Evolutionary conservation across 2,888 invertebrate genomes (phyloP).

Genomic region (Agapetus fuscipes): DNA sequence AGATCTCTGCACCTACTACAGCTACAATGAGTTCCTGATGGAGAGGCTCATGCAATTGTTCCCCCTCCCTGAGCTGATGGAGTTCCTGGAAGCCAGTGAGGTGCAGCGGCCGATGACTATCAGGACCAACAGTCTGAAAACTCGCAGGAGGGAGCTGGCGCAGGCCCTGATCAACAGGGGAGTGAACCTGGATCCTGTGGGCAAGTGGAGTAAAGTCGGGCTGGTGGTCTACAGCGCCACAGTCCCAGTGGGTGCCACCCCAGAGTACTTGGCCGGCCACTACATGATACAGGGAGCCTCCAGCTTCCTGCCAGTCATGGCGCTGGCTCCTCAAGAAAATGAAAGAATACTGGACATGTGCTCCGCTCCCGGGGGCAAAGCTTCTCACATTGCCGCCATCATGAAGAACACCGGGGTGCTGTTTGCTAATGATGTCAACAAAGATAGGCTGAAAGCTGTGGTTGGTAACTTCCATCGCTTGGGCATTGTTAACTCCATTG

Average conservation of each 20-base stretch:
- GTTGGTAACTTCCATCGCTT: constrained; percentile 95
- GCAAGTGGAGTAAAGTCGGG: constrained; percentile 98
- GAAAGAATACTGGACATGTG: constrained; percentile 95
- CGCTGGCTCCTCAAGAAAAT: constrained; percentile 92
- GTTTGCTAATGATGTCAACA: constrained; percentile 93
- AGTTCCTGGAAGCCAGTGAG: constrained; percentile 95
- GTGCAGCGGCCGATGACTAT: constrained; percentile 90
- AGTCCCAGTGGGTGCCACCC: constrained; percentile 96
- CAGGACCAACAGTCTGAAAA: constrained; percentile 90
- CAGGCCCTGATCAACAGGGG: constrained; percentile 93
- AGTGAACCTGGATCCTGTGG: constrained; percentile 95
- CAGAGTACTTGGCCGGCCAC: constrained; percentile 97
- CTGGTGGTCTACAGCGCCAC: constrained; percentile 92
- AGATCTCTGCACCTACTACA: constrained; percentile 90
- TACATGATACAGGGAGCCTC: constrained; percentile 96
- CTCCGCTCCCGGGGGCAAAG: constrained; percentile 97
- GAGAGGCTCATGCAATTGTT: constrained; percentile 84
- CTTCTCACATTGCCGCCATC: constrained; percentile 92
- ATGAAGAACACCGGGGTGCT: constrained; percentile 98
- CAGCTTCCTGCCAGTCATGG: constrained; percentile 96
- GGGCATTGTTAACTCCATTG: constrained; percentile 88
- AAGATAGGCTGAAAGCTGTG: constrained; percentile 81
- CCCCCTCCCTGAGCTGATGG: constrained; percentile 74
- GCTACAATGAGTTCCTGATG: constrained; percentile 95
- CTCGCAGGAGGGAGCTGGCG: constrained; percentile 83